These are phyloP conservation scores for Leuciscus waleckii DNA, from an alignment of 2,797 vertebrate genomes.

Conservation along the genomic window DNA sequence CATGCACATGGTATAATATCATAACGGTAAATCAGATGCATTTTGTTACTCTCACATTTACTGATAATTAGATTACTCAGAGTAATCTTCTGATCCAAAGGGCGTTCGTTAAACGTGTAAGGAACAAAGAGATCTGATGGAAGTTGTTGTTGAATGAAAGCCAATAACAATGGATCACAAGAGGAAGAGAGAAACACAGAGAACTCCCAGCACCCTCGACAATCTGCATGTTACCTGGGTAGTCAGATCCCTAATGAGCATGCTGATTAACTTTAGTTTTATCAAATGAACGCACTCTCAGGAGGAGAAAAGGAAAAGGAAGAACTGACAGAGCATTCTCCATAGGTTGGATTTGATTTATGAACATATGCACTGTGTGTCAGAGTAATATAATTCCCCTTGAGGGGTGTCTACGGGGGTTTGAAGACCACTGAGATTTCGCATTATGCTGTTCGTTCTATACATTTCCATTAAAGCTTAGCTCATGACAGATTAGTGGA, in stretches of 20 bases:
- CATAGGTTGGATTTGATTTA: constrained; percentile 59
- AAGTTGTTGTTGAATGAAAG: neutral
- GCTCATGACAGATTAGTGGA: constrained; percentile 44
- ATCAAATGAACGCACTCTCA: constrained; percentile 52
- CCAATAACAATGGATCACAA: neutral
- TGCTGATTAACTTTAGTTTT: constrained; percentile 59
- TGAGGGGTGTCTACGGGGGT: constrained; percentile 42
- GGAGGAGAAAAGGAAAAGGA: constrained; percentile 36
- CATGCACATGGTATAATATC: constrained; percentile 2
- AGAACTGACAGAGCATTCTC: constrained; percentile 31
- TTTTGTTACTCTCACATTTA: constrained; percentile 24
- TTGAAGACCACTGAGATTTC: constrained; percentile 41
- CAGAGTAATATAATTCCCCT: constrained; percentile 53
- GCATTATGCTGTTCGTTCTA: constrained; percentile 35
- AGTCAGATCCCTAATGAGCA: constrained; percentile 50
- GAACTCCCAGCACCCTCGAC: constrained; percentile 39
- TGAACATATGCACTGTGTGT: constrained; percentile 55
- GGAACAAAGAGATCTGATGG: neutral
- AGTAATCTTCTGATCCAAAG: constrained; percentile 15
- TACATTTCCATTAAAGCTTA: constrained; percentile 40
- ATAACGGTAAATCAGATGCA: constrained; percentile 10
- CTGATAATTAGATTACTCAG: constrained; percentile 17
- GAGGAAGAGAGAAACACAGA: neutral
- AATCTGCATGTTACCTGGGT: constrained; percentile 52
- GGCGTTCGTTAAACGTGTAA: neutral